These are phyloP conservation scores for Limnephilus lunatus DNA, from an alignment of 2,888 invertebrate genomes.

Conservation along the genomic window DNA sequence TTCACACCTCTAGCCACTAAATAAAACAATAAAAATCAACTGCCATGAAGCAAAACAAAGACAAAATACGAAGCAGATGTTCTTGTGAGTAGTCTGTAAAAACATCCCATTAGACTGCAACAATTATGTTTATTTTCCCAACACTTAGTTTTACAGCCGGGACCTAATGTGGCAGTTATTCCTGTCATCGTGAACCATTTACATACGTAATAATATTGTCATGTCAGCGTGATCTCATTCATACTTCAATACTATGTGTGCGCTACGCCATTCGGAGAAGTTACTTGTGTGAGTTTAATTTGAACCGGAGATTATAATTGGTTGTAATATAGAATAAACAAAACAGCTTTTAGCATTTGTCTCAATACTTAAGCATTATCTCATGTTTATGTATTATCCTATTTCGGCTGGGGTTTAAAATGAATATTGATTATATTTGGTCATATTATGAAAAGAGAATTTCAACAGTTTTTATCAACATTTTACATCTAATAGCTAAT, in stretches of 20 bases:
- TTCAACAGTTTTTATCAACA: no score
- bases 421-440: no score
- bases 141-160: neutral
- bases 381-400: no score
- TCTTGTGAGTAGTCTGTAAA: neutral
- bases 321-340: neutral
- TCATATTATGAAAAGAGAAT: no score
- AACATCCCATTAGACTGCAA: neutral
- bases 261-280: neutral
- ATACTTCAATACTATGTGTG: neutral
- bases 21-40: neutral
- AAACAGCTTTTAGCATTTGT: neutral
- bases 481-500: no score
- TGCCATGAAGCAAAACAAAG: neutral
- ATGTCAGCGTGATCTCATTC: neutral
- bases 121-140: neutral
- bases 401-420: no score
- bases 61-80: neutral
- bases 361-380: no score
- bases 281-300: neutral
- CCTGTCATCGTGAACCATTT: neutral
- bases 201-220: conserved; percentile 12
- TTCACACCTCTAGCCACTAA: neutral
- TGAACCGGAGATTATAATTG: neutral
- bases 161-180: conserved; percentile 12